These are phyloP conservation scores for Parochlus steinenii DNA, from an alignment of 2,888 invertebrate genomes.

Conservation along the genomic window DNA sequence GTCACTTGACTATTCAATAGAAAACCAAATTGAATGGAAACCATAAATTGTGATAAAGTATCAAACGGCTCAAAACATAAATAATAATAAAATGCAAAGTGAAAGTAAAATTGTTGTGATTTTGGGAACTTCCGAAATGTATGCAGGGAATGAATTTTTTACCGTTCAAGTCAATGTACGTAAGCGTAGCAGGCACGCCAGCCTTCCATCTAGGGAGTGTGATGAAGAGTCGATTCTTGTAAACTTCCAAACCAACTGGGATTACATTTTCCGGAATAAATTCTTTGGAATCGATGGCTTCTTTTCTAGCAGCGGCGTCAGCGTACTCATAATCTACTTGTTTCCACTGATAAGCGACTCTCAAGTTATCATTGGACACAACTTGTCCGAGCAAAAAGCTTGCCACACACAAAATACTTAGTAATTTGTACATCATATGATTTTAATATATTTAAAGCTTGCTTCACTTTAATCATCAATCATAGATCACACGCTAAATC, in stretches of 20 bases:
- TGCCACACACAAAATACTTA: too few relatives aligned
- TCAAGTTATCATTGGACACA: slow-evolving; percentile 45
- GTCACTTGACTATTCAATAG: too few relatives aligned
- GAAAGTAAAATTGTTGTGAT: too few relatives aligned
- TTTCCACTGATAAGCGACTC: slow-evolving; percentile 55
- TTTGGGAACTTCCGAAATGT: neutral
- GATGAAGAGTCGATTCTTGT: slow-evolving; percentile 47
- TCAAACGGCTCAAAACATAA: too few relatives aligned
- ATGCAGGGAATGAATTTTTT: slow-evolving; percentile 21
- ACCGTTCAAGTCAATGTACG: slow-evolving; percentile 57
- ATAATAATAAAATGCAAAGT: too few relatives aligned
- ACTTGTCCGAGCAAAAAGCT: too few relatives aligned
- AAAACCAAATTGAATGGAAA: too few relatives aligned
- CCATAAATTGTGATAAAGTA: too few relatives aligned
- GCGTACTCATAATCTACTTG: slow-evolving; percentile 52
- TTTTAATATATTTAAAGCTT: too few relatives aligned
- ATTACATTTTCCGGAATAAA: slow-evolving; percentile 56
- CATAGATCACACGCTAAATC: too few relatives aligned
- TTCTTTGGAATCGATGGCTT: slow-evolving; percentile 38
- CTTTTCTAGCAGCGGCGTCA: slow-evolving; percentile 35
- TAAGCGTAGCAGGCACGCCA: slow-evolving; percentile 59
- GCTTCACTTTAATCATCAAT: too few relatives aligned
- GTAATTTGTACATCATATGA: too few relatives aligned
- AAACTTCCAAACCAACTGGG: slow-evolving; percentile 58
- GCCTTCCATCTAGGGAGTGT: slow-evolving; percentile 58